phyloP scores from a whole-genome alignment of 2,888 invertebrate species.

The Cosmopolites sordidus region DNA sequence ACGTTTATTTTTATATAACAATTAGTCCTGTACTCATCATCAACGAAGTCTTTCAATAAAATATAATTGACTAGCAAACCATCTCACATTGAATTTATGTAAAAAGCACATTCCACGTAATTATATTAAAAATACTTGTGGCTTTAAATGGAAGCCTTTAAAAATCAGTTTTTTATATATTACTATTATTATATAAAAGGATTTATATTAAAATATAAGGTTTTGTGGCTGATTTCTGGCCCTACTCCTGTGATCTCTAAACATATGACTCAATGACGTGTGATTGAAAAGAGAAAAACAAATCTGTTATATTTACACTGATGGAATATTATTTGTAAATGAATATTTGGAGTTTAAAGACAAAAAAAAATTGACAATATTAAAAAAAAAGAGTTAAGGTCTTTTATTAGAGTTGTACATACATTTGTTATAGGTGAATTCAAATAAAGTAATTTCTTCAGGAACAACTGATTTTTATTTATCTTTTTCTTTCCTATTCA shows the following conservation, averaged over 20 bases:
- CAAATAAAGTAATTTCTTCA: conserved; percentile 19
- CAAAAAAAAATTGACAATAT: conserved; percentile 13
- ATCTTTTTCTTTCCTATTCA: no score
- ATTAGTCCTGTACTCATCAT: no score
- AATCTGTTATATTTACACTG: conserved; percentile 16
- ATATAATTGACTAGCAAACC: no score
- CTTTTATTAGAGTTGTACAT: conserved; percentile 17
- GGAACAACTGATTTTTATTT: no score
- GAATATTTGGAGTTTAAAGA: conserved; percentile 6
- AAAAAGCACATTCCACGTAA: conserved; percentile 10
- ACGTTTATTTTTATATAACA: no score
- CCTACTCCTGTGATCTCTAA: conserved; percentile 50
- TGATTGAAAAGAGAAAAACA: conserved; percentile 15
- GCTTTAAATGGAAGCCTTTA: conserved; percentile 7
- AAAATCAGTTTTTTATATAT: no score
- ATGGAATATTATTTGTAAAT: conserved; percentile 13
- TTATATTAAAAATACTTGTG: neutral
- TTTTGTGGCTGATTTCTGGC: conserved; percentile 42
- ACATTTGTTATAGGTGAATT: conserved; percentile 21
- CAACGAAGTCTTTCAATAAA: no score
- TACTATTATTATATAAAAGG: no score
- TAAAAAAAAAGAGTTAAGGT: conserved; percentile 2
- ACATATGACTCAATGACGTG: conserved; percentile 28
- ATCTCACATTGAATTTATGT: neutral
- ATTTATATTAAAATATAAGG: conserved; percentile 10